Conservation (phyloP, 2,113 vertebrate genomes). For the Willisornis vidua region DNA sequence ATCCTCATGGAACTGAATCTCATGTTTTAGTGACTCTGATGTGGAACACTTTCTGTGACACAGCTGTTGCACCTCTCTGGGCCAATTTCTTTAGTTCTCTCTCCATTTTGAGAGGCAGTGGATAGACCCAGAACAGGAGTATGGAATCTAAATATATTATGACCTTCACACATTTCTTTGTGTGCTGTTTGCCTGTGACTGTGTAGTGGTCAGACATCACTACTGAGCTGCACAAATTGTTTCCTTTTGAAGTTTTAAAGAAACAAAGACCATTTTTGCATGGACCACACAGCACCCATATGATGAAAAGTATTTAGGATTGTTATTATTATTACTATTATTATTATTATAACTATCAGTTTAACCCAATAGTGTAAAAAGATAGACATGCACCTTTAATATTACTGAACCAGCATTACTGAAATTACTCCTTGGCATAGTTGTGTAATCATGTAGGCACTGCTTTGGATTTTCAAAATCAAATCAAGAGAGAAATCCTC, state of each 20-base stretch:
- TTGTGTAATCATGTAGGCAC: conserved; percentile 66
- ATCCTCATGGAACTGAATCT: background rate
- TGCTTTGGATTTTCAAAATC: conserved; percentile 65
- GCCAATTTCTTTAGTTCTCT: background rate
- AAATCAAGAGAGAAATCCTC: conserved; percentile 25
- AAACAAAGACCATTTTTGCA: background rate
- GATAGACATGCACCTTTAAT: conserved; percentile 52
- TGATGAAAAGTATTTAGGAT: background rate
- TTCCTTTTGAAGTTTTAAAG: background rate
- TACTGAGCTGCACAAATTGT: background rate
- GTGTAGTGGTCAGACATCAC: background rate
- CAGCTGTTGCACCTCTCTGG: background rate
- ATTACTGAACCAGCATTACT: conserved; percentile 52
- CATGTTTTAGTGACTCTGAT: background rate
- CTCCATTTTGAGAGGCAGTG: background rate
- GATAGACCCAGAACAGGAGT: background rate
- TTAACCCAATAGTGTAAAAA: conserved; percentile 11
- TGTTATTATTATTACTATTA: background rate
- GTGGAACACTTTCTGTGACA: background rate
- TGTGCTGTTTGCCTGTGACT: background rate
- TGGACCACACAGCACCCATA: background rate
- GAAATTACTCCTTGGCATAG: conserved; percentile 71
- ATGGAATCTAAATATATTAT: background rate
- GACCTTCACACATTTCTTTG: background rate
- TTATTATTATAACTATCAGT: background rate